These are phyloP conservation scores for Diploscapter pachys DNA, from an alignment of 1,140 invertebrate genomes.

Conservation along the genomic window DNA sequence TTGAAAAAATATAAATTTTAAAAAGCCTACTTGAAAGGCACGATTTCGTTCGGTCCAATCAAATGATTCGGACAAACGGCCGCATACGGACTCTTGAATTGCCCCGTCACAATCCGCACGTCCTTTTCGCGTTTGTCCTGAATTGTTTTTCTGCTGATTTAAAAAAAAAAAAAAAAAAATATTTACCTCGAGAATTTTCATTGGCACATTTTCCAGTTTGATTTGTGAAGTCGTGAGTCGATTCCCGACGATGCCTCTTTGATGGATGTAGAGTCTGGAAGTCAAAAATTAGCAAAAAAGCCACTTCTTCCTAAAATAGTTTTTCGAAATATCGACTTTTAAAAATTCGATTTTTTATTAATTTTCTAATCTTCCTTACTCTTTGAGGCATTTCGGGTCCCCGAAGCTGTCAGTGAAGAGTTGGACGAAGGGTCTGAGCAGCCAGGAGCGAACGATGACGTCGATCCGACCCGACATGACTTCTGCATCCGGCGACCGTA, in stretches of 20 bases:
- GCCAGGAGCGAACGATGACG: constrained; percentile 74
- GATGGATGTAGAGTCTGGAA: constrained; percentile 18
- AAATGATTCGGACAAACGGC: constrained; percentile 79
- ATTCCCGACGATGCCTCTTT: background rate
- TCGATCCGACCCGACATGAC: constrained; percentile 8
- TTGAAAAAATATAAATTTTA: too few relatives aligned
- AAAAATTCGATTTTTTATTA: background rate
- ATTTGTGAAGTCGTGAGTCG: background rate
- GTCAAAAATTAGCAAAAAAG: constrained; percentile 11
- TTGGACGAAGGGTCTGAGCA: constrained; percentile 76
- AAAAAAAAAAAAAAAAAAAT: background rate
- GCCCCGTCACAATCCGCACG: constrained; percentile 77
- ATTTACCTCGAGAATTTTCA: too few relatives aligned
- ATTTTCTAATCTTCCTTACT: constrained; percentile 64
- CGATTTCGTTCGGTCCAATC: constrained; percentile 69
- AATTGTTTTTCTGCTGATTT: constrained; percentile 36
- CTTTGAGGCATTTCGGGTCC: constrained; percentile 80
- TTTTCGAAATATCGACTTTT: too few relatives aligned
- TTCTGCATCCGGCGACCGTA: background rate
- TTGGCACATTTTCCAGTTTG: background rate
- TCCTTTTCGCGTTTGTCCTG: constrained; percentile 76
- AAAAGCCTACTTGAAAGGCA: too few relatives aligned
- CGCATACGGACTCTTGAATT: constrained; percentile 81
- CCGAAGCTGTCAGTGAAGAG: constrained; percentile 97
- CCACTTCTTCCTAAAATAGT: too few relatives aligned